Percentiles rank a stretch among this genome's conserved stretches.
phyloP scores from a whole-genome alignment of 64 coral and sea anemone genomes.

The Stichodactyla helianthus region DNA sequence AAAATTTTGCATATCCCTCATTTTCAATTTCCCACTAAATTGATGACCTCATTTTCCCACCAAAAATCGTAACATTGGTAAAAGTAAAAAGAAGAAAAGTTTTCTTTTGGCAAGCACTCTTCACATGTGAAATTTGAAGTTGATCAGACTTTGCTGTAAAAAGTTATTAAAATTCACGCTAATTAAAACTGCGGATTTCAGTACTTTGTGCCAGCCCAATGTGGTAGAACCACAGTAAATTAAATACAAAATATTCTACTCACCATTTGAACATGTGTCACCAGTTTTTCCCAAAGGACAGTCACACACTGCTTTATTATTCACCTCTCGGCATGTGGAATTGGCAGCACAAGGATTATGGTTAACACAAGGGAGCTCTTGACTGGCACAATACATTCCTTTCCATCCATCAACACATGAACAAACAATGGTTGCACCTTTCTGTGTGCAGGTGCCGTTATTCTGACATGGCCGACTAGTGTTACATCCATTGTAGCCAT shows the following conservation, averaged over 20 bases:
- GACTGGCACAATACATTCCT: slow-evolving; percentile 69
- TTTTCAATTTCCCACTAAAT: too few species aligned
- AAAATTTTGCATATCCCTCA: too few species aligned
- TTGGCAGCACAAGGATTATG: slow-evolving; percentile 69
- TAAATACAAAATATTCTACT: neutral
- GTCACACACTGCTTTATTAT: slow-evolving; percentile 59
- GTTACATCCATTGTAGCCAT: slow-evolving; percentile 62
- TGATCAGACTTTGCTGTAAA: too few species aligned
- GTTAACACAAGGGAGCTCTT: slow-evolving; percentile 57
- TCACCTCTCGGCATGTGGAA: slow-evolving; percentile 65
- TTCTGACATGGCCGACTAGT: slow-evolving; percentile 57
- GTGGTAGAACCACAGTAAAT: too few species aligned
- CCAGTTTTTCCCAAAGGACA: slow-evolving; percentile 80
- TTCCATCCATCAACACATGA: slow-evolving; percentile 62
- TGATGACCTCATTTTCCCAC: too few species aligned
- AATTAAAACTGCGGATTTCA: too few species aligned
- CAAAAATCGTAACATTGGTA: too few species aligned
- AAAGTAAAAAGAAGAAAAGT: too few species aligned
- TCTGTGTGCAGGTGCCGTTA: slow-evolving; percentile 58
- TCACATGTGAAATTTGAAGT: too few species aligned
- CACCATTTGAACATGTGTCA: slow-evolving; percentile 67
- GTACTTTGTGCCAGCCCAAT: too few species aligned
- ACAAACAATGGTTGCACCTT: slow-evolving; percentile 70
- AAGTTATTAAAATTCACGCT: too few species aligned
- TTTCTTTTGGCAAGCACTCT: too few species aligned